A percentile compares a stretch with the other conserved stretches of the same genome.
Conservation (phyloP, 2,797 vertebrate species). For the Cygnus olor region DNA sequence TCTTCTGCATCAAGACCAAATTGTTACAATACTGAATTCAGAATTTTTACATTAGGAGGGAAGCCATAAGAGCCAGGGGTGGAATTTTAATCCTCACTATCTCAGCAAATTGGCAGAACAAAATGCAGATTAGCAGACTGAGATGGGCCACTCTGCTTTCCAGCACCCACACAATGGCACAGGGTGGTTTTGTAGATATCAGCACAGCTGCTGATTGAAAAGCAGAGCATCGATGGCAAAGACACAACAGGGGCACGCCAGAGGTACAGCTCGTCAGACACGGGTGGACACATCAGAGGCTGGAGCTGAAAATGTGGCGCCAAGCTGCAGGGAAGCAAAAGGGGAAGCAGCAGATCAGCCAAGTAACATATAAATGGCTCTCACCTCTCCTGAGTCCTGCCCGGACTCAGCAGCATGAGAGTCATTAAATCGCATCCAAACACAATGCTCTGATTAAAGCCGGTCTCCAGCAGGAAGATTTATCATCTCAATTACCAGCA, state of each 20-base stretch:
- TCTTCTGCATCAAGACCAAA: neutral
- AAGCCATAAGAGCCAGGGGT: neutral
- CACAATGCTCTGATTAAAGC: constrained; percentile 77
- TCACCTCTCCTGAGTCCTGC: constrained; percentile 43
- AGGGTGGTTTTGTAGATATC: neutral
- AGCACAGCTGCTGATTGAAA: neutral
- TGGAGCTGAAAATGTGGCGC: neutral
- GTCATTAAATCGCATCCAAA: constrained; percentile 77
- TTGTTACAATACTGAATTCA: neutral
- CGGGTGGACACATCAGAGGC: neutral
- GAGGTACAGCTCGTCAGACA: neutral
- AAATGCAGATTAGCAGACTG: neutral
- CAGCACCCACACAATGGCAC: fast-evolving
- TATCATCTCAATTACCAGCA: constrained; percentile 81
- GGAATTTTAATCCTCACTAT: neutral
- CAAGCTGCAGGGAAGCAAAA: constrained; percentile 25
- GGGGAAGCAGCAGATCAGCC: constrained; percentile 43
- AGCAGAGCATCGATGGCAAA: neutral
- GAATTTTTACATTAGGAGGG: neutral
- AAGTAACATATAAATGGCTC: constrained; percentile 49
- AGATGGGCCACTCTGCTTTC: neutral
- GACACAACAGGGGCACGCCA: neutral
- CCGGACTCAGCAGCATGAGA: constrained; percentile 43
- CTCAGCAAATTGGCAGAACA: neutral
- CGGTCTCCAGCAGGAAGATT: constrained; percentile 79